Evolutionary conservation across 2,113 vertebrate genomes (phyloP).

Genomic region (Equus przewalskii): DNA sequence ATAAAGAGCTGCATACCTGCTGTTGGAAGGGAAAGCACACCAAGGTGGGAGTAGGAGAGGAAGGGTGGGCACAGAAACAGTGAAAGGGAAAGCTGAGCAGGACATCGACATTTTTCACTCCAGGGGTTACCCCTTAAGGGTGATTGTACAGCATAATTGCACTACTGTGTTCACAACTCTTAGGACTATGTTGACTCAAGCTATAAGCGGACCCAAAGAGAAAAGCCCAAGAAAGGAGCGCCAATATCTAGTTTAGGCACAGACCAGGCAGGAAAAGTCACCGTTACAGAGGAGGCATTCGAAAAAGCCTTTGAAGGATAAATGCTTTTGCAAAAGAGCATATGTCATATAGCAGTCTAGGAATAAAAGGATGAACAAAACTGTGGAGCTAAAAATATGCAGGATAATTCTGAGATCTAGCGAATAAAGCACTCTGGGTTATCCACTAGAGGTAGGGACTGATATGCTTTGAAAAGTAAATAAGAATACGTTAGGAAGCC

Average conservation of each 20-base stretch:
- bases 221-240: not conserved
- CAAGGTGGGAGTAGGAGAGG: fast-evolving
- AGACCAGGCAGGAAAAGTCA: not conserved
- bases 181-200: not conserved
- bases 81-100: not conserved
- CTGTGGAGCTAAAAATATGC: not conserved
- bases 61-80: not conserved
- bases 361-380: not conserved
- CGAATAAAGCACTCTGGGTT: not conserved
- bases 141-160: not conserved
- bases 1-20: not conserved
- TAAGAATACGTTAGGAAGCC: not conserved
- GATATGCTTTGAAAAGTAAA: not conserved
- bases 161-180: not conserved
- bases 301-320: conserved; percentile 7
- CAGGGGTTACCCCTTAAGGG: not conserved
- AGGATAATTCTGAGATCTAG: not conserved
- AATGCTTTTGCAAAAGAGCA: not conserved
- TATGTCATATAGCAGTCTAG: not conserved
- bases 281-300: not conserved
- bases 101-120: not conserved
- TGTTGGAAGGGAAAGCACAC: not conserved
- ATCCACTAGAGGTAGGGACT: not conserved
- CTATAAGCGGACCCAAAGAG: not conserved
- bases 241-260: not conserved